phyloP scores from a whole-genome alignment of 2,888 invertebrate species.

The Toxonevra muliebris region DNA sequence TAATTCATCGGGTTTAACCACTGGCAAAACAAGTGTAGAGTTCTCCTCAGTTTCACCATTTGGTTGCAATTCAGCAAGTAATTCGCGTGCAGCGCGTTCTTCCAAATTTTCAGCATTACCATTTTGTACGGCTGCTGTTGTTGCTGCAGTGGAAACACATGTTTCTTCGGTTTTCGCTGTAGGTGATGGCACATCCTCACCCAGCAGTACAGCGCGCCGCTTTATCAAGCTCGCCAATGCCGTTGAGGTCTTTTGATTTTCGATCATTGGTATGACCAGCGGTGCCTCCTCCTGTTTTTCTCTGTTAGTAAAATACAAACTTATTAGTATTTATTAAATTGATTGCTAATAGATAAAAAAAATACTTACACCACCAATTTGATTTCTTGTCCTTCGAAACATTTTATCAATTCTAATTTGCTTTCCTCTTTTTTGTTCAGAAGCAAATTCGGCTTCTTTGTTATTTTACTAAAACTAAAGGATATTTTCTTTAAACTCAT shows the following conservation, averaged over 20 bases:
- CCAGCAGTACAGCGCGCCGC: conserved; percentile 57
- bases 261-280: conserved; percentile 75
- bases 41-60: conserved; percentile 57
- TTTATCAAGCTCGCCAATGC: conserved; percentile 64
- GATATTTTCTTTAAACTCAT: conserved; percentile 81
- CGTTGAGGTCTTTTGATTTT: conserved; percentile 68
- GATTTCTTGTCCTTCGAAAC: conserved; percentile 79
- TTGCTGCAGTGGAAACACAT: conserved; percentile 4
- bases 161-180: not conserved
- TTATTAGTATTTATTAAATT: not conserved
- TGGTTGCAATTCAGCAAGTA: conserved; percentile 69
- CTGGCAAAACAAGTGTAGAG: conserved; percentile 67
- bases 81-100: conserved; percentile 78
- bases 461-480: conserved; percentile 79
- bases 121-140: conserved; percentile 51
- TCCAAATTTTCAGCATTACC: conserved; percentile 65
- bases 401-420: conserved; percentile 76
- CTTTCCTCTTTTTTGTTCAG: conserved; percentile 65
- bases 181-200: conserved; percentile 63
- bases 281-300: conserved; percentile 66
- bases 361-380: conserved; percentile 76
- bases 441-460: conserved; percentile 67
- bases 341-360: not conserved
- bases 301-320: conserved; percentile 52
- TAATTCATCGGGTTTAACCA: conserved; percentile 67